Conservation (phyloP, 2,888 invertebrate species). For the Maniola hyperantus region DNA sequence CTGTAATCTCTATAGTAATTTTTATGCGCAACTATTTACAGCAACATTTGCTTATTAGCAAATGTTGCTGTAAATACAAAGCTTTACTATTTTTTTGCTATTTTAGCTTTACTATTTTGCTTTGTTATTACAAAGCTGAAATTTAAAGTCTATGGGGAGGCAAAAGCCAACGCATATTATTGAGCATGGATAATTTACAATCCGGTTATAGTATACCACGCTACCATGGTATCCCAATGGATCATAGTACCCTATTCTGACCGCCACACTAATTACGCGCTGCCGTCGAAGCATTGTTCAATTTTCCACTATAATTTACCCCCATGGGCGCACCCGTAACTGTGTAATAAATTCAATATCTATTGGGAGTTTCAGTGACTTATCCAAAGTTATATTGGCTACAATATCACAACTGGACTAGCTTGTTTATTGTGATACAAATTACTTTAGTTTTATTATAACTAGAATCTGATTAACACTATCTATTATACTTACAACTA, state of each 20-base stretch:
- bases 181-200: constrained; percentile 7
- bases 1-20: background rate
- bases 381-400: constrained; percentile 11
- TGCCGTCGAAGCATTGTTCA: constrained; percentile 44
- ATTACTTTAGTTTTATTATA: background rate
- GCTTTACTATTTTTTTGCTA: too few species aligned
- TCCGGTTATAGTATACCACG: background rate
- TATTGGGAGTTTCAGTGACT: constrained; percentile 20
- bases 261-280: constrained; percentile 63
- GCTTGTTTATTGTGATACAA: constrained; percentile 6
- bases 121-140: constrained; percentile 5
- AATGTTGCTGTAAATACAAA: too few species aligned
- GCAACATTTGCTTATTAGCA: background rate
- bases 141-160: constrained; percentile 1
- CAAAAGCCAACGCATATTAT: background rate
- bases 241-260: constrained; percentile 63
- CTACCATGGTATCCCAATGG: constrained; percentile 38
- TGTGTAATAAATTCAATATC: constrained; percentile 47
- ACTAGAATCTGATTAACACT: too few species aligned
- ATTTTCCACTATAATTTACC: constrained; percentile 49
- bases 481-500: too few species aligned
- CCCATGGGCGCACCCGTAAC: constrained; percentile 40
- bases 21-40: background rate
- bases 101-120: too few species aligned
- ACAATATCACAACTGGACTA: constrained; percentile 13